These are phyloP conservation scores for Vanessa tameamea DNA, from an alignment of 1,140 invertebrate species.

Conservation along the genomic window DNA sequence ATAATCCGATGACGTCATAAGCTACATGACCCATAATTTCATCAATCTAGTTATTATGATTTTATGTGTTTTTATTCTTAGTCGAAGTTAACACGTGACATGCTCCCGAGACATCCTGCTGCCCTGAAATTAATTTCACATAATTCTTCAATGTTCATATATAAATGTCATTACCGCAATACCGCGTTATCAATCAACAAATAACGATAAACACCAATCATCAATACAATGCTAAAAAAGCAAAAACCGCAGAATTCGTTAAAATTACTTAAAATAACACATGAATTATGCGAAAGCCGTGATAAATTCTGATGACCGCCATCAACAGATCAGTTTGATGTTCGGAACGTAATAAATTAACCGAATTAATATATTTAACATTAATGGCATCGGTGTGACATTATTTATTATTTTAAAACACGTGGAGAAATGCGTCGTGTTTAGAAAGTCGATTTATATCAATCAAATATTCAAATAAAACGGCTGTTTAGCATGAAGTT, in stretches of 20 bases:
- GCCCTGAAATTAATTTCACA: too few species aligned
- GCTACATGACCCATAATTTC: too few species aligned
- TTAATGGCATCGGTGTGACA: background rate
- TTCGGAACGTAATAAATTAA: conserved; percentile 16
- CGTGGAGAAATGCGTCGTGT: background rate
- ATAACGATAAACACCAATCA: background rate
- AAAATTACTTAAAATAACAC: conserved; percentile 19
- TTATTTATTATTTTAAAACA: background rate
- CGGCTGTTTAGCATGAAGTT: too few species aligned
- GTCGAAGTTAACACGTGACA: too few species aligned
- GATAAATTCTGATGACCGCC: conserved; percentile 11
- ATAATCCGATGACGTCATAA: too few species aligned
- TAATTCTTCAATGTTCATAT: too few species aligned
- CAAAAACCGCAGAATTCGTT: background rate
- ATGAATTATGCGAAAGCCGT: conserved; percentile 16
- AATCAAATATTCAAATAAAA: too few species aligned
- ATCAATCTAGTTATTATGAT: too few species aligned
- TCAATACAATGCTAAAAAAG: conserved; percentile 6
- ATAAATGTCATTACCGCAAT: background rate
- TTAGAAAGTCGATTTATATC: background rate
- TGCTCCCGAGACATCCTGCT: too few species aligned
- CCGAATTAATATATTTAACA: background rate
- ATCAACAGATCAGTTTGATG: conserved; percentile 21
- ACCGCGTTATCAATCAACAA: background rate
- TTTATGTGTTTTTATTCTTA: too few species aligned